These are phyloP conservation scores for Myotis myotis DNA, from an alignment of 2,797 vertebrate genomes.

Conservation along the genomic window DNA sequence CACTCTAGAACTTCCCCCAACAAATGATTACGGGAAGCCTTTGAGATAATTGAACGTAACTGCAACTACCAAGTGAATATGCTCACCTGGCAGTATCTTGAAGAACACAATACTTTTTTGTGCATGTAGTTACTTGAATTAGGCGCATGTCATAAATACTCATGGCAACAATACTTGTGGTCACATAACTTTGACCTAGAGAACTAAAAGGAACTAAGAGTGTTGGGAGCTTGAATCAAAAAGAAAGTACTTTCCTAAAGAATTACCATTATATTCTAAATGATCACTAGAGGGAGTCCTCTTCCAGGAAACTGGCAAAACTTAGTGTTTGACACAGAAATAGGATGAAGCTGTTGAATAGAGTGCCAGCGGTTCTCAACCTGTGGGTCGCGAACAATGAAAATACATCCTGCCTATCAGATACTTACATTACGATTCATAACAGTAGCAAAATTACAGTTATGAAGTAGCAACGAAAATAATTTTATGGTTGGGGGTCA, in stretches of 20 bases:
- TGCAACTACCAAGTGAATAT: background rate
- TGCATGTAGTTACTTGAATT: background rate
- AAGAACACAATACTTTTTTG: background rate
- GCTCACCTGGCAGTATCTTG: background rate
- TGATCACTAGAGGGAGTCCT: slow-evolving; percentile 47
- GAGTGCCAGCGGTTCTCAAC: too few relatives aligned
- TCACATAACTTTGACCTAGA: background rate
- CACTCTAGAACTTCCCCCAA: background rate
- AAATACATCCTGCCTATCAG: too few relatives aligned
- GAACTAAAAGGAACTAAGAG: background rate
- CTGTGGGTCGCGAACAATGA: too few relatives aligned
- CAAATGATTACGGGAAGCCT: background rate
- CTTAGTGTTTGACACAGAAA: slow-evolving; percentile 17
- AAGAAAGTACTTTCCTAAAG: background rate
- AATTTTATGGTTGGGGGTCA: too few relatives aligned
- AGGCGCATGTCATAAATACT: background rate
- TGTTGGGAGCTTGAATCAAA: background rate
- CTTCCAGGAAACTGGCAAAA: slow-evolving; percentile 38
- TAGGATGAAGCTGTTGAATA: background rate
- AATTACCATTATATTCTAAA: background rate
- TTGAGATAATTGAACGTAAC: background rate
- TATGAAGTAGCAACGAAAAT: too few relatives aligned
- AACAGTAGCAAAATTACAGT: too few relatives aligned
- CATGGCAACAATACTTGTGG: background rate
- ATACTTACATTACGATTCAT: too few relatives aligned